These are phyloP conservation scores for Penaeus japonicus DNA, from an alignment of 1,140 invertebrate species.

Conservation along the genomic window DNA sequence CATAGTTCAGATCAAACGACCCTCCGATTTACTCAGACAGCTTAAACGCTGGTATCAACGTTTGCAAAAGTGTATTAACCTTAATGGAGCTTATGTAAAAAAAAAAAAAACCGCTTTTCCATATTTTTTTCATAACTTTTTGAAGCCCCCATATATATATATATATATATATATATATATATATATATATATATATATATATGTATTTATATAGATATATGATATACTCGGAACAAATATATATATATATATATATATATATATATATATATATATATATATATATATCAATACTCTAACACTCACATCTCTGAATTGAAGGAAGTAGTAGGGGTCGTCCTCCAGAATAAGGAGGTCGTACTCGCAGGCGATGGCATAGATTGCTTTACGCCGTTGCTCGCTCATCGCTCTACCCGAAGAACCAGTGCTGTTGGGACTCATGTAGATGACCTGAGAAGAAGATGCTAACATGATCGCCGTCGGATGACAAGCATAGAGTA, in stretches of 20 bases:
- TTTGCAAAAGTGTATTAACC: no score
- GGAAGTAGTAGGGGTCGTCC: constrained; percentile 82
- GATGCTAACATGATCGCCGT: no score
- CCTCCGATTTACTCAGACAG: no score
- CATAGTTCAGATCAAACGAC: no score
- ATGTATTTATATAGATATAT: no score
- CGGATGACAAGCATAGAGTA: no score
- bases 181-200: constrained; percentile 3
- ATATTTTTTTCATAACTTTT: no score
- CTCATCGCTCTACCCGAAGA: constrained; percentile 75
- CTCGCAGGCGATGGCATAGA: constrained; percentile 77
- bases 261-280: background rate
- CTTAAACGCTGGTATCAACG: no score
- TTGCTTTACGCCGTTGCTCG: constrained; percentile 72
- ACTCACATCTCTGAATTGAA: constrained; percentile 71
- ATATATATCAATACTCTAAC: background rate
- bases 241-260: background rate
- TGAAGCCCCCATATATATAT: background rate
- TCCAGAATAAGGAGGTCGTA: constrained; percentile 82
- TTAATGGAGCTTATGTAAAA: no score
- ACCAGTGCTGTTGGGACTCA: constrained; percentile 73
- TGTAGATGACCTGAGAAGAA: constrained; percentile 67
- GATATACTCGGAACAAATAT: no score
- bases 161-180: background rate
- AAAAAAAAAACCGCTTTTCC: no score